Percentiles rank a stretch among this genome's conserved stretches.
Evolutionary conservation across 2,888 invertebrate genomes (phyloP).

Genomic region (Antheraea assamensis): DNA sequence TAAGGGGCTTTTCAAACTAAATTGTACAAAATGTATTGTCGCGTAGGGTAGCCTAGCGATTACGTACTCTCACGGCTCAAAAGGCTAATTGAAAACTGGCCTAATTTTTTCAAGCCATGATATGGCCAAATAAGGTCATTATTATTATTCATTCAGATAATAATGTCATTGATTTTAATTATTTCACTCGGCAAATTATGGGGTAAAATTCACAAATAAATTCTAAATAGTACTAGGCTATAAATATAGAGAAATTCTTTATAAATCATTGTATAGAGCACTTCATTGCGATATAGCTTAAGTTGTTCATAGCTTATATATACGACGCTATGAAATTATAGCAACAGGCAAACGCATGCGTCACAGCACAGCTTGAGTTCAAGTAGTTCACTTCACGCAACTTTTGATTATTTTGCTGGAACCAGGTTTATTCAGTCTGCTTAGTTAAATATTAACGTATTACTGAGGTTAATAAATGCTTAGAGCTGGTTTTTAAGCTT

Average conservation of each 20-base stretch:
- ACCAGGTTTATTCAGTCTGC: too few species aligned
- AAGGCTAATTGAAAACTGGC: neutral
- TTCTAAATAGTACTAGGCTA: neutral
- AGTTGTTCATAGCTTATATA: neutral
- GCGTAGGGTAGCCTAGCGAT: neutral
- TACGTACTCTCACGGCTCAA: neutral
- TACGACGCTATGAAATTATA: neutral
- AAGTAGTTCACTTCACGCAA: neutral
- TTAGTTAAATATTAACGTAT: too few species aligned
- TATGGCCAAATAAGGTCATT: too few species aligned
- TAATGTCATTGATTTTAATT: too few species aligned
- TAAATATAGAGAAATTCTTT: neutral
- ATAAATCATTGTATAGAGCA: neutral
- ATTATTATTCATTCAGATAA: too few species aligned
- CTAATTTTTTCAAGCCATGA: neutral
- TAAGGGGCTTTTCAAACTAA: neutral
- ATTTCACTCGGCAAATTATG: neutral
- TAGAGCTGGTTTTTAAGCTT: too few species aligned
- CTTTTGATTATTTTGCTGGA: neutral
- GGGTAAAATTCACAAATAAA: neutral
- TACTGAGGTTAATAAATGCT: too few species aligned
- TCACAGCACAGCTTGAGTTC: neutral
- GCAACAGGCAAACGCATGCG: constrained; percentile 1
- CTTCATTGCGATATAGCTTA: neutral
- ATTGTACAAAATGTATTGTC: neutral